phyloP scores from a whole-genome alignment of 2,888 invertebrate genomes.

The Metellina segmentata region DNA sequence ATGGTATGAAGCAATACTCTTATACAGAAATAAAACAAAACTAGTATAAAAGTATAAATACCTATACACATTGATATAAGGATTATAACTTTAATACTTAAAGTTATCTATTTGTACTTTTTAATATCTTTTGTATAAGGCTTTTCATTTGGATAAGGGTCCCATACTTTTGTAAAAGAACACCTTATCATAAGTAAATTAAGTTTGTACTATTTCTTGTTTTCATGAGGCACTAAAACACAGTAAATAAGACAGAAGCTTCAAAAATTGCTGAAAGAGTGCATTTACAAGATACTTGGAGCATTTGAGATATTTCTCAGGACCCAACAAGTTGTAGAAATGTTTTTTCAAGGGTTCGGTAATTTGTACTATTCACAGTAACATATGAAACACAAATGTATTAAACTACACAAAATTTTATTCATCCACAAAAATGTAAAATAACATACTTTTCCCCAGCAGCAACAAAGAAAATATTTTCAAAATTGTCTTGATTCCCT shows the following conservation, averaged over 20 bases:
- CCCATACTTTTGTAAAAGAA: not conserved
- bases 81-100: slow-evolving; percentile 2
- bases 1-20: not conserved
- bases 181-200: slow-evolving; percentile 35
- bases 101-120: slow-evolving; percentile 49
- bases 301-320: too few species aligned
- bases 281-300: too few species aligned
- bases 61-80: not conserved
- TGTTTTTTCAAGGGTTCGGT: too few species aligned
- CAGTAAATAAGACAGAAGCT: not conserved
- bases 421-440: too few species aligned
- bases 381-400: too few species aligned
- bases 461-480: too few species aligned
- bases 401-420: too few species aligned
- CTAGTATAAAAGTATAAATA: not conserved
- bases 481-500: too few species aligned
- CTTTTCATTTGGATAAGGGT: slow-evolving; percentile 13
- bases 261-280: not conserved
- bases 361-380: too few species aligned
- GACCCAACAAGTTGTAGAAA: too few species aligned
- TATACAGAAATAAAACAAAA: not conserved
- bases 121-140: slow-evolving; percentile 16
- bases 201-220: slow-evolving; percentile 40
- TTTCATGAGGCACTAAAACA: slow-evolving; percentile 45
- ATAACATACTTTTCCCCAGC: too few species aligned